Conservation (phyloP, 2,888 invertebrate genomes). For the Platycnemis pennipes region DNA sequence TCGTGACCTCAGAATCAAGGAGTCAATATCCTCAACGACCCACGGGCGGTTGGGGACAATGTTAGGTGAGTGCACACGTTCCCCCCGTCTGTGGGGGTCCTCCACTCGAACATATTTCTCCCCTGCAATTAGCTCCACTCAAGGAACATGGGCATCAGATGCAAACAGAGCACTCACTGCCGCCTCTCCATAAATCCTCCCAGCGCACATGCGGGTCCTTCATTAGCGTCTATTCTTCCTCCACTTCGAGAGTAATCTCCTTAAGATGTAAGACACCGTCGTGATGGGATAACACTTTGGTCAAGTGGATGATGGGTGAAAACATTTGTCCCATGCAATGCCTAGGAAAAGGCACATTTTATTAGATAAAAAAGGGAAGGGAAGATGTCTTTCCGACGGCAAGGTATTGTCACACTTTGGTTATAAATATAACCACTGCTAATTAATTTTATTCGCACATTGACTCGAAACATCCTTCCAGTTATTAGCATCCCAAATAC, state of each 20-base stretch:
- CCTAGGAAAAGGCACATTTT: not conserved
- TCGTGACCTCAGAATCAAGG: not conserved
- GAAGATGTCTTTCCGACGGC: too few relatives aligned
- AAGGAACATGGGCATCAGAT: not conserved
- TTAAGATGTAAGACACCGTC: not conserved
- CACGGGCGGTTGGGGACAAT: not conserved
- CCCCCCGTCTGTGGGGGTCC: not conserved
- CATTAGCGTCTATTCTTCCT: not conserved
- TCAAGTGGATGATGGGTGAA: not conserved
- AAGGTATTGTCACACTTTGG: too few relatives aligned
- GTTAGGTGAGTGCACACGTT: not conserved
- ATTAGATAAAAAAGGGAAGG: too few relatives aligned
- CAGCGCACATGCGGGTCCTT: slow-evolving; percentile 10
- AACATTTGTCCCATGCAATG: not conserved
- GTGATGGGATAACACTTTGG: not conserved
- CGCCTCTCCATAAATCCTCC: slow-evolving; percentile 16
- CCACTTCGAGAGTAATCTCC: not conserved
- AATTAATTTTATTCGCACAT: too few relatives aligned
- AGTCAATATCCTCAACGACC: not conserved
- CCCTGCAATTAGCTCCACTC: not conserved
- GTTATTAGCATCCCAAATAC: too few relatives aligned
- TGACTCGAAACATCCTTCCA: too few relatives aligned
- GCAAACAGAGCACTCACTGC: not conserved
- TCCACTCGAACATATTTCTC: not conserved
- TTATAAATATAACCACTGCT: too few relatives aligned